A percentile compares a stretch with the other conserved stretches of the same genome.
phyloP scores from a whole-genome alignment of 2,888 invertebrate genomes.

The Rhabditoides inermis region DNA sequence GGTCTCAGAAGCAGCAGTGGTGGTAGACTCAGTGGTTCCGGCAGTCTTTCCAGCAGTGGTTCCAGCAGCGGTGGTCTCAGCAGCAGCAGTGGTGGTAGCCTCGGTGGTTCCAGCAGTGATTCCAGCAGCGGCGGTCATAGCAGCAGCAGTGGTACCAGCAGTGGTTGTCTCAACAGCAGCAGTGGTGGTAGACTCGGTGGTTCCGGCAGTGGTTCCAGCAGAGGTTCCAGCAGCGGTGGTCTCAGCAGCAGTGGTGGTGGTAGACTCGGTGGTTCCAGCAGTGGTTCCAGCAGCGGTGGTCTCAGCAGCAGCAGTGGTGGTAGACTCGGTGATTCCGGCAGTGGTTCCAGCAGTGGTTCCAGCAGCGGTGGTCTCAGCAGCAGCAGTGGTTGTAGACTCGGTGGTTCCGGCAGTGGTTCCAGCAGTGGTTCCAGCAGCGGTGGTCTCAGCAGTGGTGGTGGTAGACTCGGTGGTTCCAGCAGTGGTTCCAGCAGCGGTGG shows the following conservation, averaged over 20 bases:
- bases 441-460: neutral
- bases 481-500: conserved; percentile 1
- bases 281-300: conserved; percentile 1
- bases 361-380: no score
- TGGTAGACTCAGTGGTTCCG: neutral
- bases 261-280: neutral
- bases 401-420: neutral
- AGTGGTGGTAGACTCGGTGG: neutral
- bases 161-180: no score
- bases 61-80: conserved; percentile 1
- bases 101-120: no score
- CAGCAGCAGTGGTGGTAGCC: neutral
- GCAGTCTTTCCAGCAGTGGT: neutral
- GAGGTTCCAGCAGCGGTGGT: neutral
- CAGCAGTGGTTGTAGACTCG: neutral
- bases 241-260: no score
- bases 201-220: neutral
- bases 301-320: conserved; percentile 1
- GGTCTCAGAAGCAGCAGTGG: neutral
- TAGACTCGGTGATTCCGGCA: neutral
- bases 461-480: neutral
- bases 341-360: neutral
- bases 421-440: neutral
- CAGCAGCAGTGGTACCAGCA: no score
- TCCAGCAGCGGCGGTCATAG: no score